Evolutionary conservation across 2,888 invertebrate species (phyloP), one percentile per base, ranked within the genome.

Genomic region (Melipona beecheii): DNA sequence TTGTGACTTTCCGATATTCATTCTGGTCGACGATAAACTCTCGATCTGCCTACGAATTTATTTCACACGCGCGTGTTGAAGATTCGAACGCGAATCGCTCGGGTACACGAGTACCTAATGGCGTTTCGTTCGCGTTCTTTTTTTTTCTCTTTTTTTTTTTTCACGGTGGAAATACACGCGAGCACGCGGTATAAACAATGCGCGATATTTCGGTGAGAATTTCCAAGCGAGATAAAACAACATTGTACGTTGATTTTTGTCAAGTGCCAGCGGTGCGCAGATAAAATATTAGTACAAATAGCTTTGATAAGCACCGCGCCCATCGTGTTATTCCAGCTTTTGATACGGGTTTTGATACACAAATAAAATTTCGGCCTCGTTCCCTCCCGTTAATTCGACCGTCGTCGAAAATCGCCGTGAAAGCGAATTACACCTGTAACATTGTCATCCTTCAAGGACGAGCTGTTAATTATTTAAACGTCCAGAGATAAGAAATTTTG

Each of bases 251-350:
- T 85, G 87, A 84, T 91, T 92, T 91, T 93, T 90, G 91, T 92
- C 91, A 91, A 92, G 92, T 92, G 90, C 86, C 90, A 90, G 90
- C 91, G 87, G 89, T 89, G 90, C 77, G 86, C 83, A 92, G 93
- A 93, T 93, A 93, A 93, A 93, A 89, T 90, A 93, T 91, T 91
- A 90, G 90, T 90, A 90, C 86, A 86, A 90, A 91, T 90, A 87
- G 81, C 86, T 80, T 72, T 90, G 93, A 93, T 93, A 93, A 93
- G 92, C 90, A 82, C 85, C 80, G 85, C 81, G 54, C 86, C 83
- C 84, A 81, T 87, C 83, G 80, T 86, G 87, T 85, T 87, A 84
- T 89, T 89, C 72, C 64, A 81, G 60, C n/a, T 50, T 43, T 70
- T 56, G 83, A 88, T 86, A 87, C 78, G 86, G 36, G 36, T 6